Evolutionary conservation across 2,113 vertebrate genomes (phyloP), one percentile per base, ranked within the genome.

Genomic region (Heterocephalus glaber): DNA sequence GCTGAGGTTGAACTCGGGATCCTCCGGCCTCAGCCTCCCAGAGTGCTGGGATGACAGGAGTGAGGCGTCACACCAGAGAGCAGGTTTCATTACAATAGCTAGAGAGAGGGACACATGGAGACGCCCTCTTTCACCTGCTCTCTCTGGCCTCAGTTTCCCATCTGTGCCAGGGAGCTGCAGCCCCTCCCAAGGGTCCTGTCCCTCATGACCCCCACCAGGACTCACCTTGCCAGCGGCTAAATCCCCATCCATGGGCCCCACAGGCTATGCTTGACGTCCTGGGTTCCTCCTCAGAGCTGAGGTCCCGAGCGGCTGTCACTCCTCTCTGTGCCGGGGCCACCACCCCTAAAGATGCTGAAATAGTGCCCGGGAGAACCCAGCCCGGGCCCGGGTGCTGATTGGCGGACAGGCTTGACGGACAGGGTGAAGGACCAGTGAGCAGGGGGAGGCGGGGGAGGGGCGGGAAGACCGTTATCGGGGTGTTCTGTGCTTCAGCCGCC

Each of bases 381-480:
- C 11, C 97, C 65, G 80, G 93, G 91, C 16, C 1, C 24, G 0
- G n/a, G 4, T 38, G 61, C 96, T 92, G 95, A 97, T 96, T 97
- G 97, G 98, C 7, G 33, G 5, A 30, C 33, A 10, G 49, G 9
- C 7, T 9, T 20, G 72, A 95, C 26, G 12, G 38, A 96, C 6
- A 41, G 61, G 10, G 28, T 14, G 0, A 54, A 79, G 81, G 72
- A 96, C 66, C 81, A 86, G 30, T 86, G 63, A 52, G 60, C 77
- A 54, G 24, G 5, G 89, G 93, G 66, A 44, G 91, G 86, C 80
- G 6, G 82, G 61, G 85, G 49, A 3, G 61, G 92, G 5, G n/a
- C 44, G 89, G 96, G 88, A 95, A 97, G 76, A 98, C 97, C 97
- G 97, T 98, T 99, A 98, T 98, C 98, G 95, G 98, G 96, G 77